Conservation (phyloP, 2,888 invertebrate genomes). For the Baccha elongata region DNA sequence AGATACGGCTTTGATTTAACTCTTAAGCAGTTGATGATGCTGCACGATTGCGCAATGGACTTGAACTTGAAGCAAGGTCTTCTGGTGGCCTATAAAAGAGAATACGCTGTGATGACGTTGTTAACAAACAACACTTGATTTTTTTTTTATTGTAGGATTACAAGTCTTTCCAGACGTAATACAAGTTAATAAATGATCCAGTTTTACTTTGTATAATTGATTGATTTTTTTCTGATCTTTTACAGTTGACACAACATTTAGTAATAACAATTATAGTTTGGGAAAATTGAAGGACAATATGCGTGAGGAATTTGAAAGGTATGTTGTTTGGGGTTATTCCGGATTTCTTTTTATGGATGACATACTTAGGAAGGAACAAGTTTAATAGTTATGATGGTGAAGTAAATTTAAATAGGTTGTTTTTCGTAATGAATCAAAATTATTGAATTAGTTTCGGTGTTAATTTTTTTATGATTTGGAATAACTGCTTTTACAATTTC, state of each 20-base stretch:
- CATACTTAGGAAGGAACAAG: conserved; percentile 14
- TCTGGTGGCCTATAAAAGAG: conserved; percentile 20
- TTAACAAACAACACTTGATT: conserved; percentile 43
- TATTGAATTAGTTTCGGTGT: too few species aligned
- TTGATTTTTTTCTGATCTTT: conserved; percentile 6
- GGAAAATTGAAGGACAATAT: conserved; percentile 35
- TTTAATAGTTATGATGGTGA: too few species aligned
- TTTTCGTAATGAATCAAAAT: too few species aligned
- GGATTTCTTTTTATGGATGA: conserved; percentile 14
- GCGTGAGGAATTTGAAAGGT: conserved; percentile 1
- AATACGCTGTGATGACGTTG: conserved; percentile 23
- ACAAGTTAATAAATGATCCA: conserved; percentile 4
- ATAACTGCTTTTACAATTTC: too few species aligned
- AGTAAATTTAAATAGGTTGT: too few species aligned
- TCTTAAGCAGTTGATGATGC: conserved; percentile 11
- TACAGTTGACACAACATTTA: neutral
- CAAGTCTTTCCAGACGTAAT: neutral
- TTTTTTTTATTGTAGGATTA: conserved; percentile 2
- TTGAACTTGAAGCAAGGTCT: conserved; percentile 65
- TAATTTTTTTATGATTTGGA: too few species aligned
- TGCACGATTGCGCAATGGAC: conserved; percentile 58
- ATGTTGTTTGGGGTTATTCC: conserved; percentile 4
- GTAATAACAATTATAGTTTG: conserved; percentile 17
- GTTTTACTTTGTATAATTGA: neutral
- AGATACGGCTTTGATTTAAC: neutral